phyloP scores from a whole-genome alignment of 1,140 invertebrate species.

The Cydia strobilella region DNA sequence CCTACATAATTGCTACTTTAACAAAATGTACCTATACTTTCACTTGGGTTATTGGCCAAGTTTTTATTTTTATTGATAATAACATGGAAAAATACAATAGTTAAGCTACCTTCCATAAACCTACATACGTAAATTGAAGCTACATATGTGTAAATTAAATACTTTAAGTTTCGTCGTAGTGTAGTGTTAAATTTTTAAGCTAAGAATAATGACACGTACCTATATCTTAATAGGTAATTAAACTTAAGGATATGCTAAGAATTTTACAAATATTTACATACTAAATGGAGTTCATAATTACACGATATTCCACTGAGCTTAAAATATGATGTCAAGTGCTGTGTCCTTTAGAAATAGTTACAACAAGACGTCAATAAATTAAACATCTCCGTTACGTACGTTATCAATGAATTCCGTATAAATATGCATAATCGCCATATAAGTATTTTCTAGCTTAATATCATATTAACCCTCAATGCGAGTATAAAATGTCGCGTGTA shows the following conservation, averaged over 20 bases:
- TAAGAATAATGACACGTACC: too few relatives aligned
- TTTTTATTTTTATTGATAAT: too few relatives aligned
- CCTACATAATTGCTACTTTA: conserved; percentile 42
- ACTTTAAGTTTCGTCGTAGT: too few relatives aligned
- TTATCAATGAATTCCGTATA: not conserved
- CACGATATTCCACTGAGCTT: too few relatives aligned
- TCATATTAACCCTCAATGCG: not conserved
- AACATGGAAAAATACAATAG: too few relatives aligned
- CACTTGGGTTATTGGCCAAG: not conserved
- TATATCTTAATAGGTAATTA: too few relatives aligned
- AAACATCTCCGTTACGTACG: not conserved
- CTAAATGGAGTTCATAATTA: too few relatives aligned
- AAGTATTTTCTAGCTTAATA: conserved; percentile 15
- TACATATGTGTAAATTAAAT: not conserved
- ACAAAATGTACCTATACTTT: not conserved
- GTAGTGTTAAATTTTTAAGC: too few relatives aligned
- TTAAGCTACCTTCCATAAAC: conserved; percentile 1
- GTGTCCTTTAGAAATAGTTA: too few relatives aligned
- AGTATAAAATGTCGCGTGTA: conserved; percentile 29
- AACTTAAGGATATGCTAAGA: too few relatives aligned
- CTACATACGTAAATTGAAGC: not conserved
- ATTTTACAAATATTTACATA: too few relatives aligned
- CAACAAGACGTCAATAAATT: not conserved
- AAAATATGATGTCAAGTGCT: too few relatives aligned
- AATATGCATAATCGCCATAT: not conserved